Conservation (phyloP, 2,797 vertebrate genomes). For the Hozukius guyotensis region DNA sequence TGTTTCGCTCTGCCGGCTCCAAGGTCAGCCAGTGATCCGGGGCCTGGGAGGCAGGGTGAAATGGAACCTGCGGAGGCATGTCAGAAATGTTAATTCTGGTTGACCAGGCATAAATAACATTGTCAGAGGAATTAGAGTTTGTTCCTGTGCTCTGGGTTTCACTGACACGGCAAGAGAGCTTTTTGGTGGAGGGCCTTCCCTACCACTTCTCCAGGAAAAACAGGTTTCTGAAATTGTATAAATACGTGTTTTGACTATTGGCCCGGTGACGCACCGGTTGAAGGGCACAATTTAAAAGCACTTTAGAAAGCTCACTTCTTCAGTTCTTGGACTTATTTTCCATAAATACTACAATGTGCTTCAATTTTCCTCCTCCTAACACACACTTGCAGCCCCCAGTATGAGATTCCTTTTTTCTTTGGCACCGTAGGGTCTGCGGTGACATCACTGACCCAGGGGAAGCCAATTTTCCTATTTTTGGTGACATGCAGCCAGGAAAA, state of each 20-base stretch:
- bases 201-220: slow-evolving; percentile 45
- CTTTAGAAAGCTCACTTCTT: slow-evolving; percentile 19
- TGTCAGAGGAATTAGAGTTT: slow-evolving; percentile 65
- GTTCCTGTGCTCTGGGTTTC: slow-evolving; percentile 52
- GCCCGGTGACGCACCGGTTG: slow-evolving; percentile 9
- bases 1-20: slow-evolving; percentile 15
- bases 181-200: slow-evolving; percentile 6
- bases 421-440: slow-evolving; percentile 59
- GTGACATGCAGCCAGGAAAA: slow-evolving; percentile 70
- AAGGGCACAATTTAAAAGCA: slow-evolving; percentile 36
- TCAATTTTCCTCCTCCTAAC: slow-evolving; percentile 5
- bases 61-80: slow-evolving; percentile 60
- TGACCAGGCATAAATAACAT: slow-evolving; percentile 74
- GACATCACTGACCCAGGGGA: slow-evolving; percentile 68
- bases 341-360: slow-evolving; percentile 46
- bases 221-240: slow-evolving; percentile 18
- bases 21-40: slow-evolving; percentile 37
- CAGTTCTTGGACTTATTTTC: slow-evolving; percentile 22
- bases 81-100: slow-evolving; percentile 69
- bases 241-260: slow-evolving; percentile 41
- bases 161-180: slow-evolving; percentile 41
- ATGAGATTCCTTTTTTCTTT: slow-evolving; percentile 30
- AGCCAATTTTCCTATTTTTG: slow-evolving; percentile 80
- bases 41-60: slow-evolving; percentile 48
- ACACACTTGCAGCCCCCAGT: not conserved